Conservation (phyloP, 2,888 invertebrate genomes). For the Gortyna flavago region DNA sequence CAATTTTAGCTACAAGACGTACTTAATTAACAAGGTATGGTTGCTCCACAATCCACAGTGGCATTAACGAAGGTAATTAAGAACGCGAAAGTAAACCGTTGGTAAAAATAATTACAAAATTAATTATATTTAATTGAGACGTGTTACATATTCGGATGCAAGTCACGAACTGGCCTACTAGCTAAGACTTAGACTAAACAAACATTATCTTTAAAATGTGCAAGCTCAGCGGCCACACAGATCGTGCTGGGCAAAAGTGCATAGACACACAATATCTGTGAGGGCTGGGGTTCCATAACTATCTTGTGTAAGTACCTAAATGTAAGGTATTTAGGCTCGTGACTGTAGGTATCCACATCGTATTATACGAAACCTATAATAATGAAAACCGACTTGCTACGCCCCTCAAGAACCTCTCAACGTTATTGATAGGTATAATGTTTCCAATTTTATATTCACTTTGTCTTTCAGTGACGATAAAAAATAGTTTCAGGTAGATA, state of each 20-base stretch:
- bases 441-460: slow-evolving; percentile 24
- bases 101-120: no score
- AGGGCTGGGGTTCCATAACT: no score
- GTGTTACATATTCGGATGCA: no score
- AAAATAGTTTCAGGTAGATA: slow-evolving; percentile 3
- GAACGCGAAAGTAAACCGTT: not conserved
- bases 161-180: no score
- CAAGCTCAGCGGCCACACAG: no score
- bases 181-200: no score
- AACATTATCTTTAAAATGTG: no score
- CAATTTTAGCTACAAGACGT: not conserved
- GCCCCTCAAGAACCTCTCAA: slow-evolving; percentile 24
- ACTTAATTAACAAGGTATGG: not conserved
- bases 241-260: no score
- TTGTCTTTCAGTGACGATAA: slow-evolving; percentile 8
- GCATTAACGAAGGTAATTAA: not conserved
- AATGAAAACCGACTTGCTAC: slow-evolving; percentile 13
- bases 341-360: not conserved
- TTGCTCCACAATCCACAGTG: not conserved
- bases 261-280: no score
- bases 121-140: no score
- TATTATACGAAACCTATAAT: slow-evolving; percentile 4
- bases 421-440: slow-evolving; percentile 34
- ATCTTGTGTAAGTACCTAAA: no score
- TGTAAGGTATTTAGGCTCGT: not conserved